phyloP scores from a whole-genome alignment of 2,888 invertebrate species.

The Mesorhabditis spiculigera region DNA sequence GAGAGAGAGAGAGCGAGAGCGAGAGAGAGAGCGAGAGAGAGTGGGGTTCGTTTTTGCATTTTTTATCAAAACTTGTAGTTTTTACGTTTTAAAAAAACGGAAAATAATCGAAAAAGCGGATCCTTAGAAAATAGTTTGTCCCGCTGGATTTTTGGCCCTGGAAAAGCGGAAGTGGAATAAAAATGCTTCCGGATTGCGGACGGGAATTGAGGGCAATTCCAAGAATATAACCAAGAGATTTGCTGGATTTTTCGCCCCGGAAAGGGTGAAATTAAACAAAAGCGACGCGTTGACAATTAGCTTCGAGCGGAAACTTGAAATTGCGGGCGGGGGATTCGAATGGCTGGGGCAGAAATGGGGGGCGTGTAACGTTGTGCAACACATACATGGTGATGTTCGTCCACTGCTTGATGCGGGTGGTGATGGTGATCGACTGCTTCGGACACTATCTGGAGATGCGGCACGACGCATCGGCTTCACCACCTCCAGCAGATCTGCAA shows the following conservation, averaged over 20 bases:
- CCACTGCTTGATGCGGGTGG: slow-evolving; percentile 50
- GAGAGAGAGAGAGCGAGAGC: background rate
- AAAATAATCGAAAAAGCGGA: no score
- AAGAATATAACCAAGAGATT: no score
- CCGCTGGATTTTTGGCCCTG: no score
- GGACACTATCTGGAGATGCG: slow-evolving; percentile 50
- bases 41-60: background rate
- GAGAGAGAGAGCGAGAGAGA: background rate
- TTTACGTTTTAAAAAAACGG: background rate
- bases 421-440: slow-evolving; percentile 51
- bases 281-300: no score
- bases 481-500: background rate
- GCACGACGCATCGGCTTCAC: slow-evolving; percentile 36
- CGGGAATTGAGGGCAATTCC: no score
- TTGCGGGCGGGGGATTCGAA: no score
- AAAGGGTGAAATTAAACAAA: no score
- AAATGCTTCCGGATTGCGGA: no score
- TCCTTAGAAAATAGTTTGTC: no score
- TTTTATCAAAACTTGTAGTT: background rate
- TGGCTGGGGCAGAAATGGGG: slow-evolving; percentile 13
- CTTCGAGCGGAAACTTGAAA: no score
- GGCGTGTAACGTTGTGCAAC: background rate
- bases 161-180: no score
- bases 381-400: slow-evolving; percentile 34
- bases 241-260: no score